Evolutionary conservation across 2,113 vertebrate species (phyloP).

Genomic region (Mugil cephalus): DNA sequence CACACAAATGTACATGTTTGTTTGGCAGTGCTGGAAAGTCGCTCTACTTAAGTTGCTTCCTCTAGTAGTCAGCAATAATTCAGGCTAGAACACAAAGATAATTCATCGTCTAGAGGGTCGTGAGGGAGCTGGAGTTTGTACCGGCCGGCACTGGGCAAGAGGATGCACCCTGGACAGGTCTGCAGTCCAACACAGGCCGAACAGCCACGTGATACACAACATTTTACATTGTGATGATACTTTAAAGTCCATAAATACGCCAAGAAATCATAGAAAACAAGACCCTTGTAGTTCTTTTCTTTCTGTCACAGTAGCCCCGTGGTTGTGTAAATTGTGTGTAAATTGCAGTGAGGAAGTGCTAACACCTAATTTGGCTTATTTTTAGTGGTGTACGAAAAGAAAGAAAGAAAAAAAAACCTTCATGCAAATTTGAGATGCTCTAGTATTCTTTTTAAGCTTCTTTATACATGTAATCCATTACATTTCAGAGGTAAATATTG

Average conservation of each 20-base stretch:
- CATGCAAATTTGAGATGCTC: neutral
- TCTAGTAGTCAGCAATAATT: neutral
- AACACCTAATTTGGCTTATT: neutral
- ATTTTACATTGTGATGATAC: no score
- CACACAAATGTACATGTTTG: no score
- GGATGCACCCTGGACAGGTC: no score
- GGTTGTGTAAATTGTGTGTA: neutral
- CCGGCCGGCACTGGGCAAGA: no score
- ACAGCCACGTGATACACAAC: no score
- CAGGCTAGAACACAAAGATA: neutral
- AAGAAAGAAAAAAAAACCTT: neutral
- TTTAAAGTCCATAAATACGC: conserved; percentile 1
- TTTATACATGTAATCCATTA: neutral
- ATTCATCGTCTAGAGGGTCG: no score
- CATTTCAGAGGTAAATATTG: neutral
- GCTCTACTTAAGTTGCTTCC: neutral
- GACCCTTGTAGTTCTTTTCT: neutral
- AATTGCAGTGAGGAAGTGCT: neutral
- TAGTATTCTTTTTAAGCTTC: neutral
- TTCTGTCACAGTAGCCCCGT: neutral
- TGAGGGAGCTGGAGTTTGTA: no score
- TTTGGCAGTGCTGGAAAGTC: conserved; percentile 6
- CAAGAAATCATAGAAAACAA: no score
- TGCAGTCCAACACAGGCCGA: no score
- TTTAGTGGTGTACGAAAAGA: neutral